A percentile compares a stretch with the other conserved stretches of the same genome.
These are phyloP conservation scores for Furnarius figulus DNA, from an alignment of 2,113 vertebrate species.

Conservation along the genomic window DNA sequence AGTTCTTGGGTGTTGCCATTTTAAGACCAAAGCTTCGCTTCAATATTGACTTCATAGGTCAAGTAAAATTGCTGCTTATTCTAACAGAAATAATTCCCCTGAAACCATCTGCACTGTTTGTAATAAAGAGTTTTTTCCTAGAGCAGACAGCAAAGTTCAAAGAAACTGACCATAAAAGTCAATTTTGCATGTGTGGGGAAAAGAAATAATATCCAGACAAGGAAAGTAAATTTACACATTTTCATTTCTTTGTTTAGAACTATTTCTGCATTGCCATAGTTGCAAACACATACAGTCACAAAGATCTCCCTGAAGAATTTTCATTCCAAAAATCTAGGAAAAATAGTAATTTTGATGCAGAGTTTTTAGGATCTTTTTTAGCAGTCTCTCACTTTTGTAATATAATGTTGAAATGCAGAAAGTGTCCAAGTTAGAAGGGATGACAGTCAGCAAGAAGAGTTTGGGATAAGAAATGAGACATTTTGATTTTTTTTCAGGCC, in stretches of 20 bases:
- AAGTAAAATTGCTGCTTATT: constrained; percentile 43
- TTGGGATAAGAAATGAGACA: neutral
- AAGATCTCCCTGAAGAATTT: neutral
- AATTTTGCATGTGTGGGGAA: neutral
- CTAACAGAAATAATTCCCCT: constrained; percentile 25
- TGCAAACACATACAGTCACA: neutral
- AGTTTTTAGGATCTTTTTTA: neutral
- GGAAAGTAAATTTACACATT: neutral
- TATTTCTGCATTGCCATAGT: neutral
- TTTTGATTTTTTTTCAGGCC: neutral
- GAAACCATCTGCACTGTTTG: neutral
- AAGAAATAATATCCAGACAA: neutral
- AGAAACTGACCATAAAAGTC: neutral
- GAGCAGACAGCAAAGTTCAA: neutral
- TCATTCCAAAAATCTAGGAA: neutral
- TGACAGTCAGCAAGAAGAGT: neutral
- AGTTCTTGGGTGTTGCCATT: neutral
- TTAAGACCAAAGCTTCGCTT: constrained; percentile 10
- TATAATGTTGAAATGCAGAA: neutral
- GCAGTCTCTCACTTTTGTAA: neutral
- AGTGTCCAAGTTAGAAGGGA: neutral
- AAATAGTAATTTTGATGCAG: neutral
- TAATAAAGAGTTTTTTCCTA: neutral
- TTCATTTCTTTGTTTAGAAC: neutral
- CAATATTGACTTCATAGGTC: constrained; percentile 10